Evolutionary conservation across 1,140 invertebrate species (phyloP).

Genomic region (Caenorhabditis inopinata): DNA sequence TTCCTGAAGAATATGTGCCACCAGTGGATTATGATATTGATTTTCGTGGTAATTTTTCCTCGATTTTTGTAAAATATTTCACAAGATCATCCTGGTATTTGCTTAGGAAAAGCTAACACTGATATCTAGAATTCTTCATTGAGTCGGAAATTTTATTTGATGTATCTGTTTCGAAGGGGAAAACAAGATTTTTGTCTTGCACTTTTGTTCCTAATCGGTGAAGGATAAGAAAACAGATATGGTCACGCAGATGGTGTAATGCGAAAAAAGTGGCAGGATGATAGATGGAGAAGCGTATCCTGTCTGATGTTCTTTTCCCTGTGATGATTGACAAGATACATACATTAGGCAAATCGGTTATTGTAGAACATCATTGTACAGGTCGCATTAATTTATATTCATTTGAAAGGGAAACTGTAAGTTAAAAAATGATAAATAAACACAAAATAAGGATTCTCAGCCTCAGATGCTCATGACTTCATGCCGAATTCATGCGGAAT

Average conservation of each 20-base stretch:
- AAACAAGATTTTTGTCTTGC: constrained; percentile 14
- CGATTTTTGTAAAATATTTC: neutral
- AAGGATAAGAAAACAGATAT: neutral
- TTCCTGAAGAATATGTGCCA: constrained; percentile 44
- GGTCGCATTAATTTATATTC: too few relatives aligned
- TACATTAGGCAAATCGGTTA: too few relatives aligned
- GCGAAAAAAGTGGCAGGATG: neutral
- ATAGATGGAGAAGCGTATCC: constrained; percentile 17
- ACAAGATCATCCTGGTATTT: neutral
- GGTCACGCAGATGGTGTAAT: constrained; percentile 26
- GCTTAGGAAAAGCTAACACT: constrained; percentile 1
- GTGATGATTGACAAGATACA: too few relatives aligned
- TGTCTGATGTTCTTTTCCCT: neutral
- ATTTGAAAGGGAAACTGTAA: too few relatives aligned
- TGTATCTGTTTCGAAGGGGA: constrained; percentile 5
- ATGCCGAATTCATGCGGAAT: too few relatives aligned
- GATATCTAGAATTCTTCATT: neutral
- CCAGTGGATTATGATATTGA: constrained; percentile 39
- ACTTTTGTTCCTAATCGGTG: neutral
- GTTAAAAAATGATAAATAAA: too few relatives aligned
- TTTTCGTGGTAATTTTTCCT: constrained; percentile 14
- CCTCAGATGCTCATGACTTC: too few relatives aligned
- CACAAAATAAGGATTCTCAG: too few relatives aligned
- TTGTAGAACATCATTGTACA: too few relatives aligned
- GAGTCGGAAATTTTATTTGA: constrained; percentile 31